Evolutionary conservation across 1,140 invertebrate species (phyloP).

Genomic region (Cardiocondyla obscurior): DNA sequence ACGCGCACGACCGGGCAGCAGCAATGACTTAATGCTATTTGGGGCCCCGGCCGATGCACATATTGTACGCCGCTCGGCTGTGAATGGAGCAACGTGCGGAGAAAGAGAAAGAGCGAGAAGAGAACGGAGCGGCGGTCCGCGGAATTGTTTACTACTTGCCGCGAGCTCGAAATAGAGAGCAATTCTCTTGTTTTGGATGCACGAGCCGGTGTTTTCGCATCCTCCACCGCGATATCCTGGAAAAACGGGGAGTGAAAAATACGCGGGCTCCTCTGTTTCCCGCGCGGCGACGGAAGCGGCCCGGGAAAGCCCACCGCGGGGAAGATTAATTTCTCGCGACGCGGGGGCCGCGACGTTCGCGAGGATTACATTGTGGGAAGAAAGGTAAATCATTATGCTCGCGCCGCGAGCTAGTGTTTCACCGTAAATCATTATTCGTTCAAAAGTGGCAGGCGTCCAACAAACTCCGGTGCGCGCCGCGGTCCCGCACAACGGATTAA

Average conservation of each 20-base stretch:
- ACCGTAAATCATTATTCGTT: conserved; percentile 50
- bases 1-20: conserved; percentile 65
- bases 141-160: conserved; percentile 60
- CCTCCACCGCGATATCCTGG: not conserved
- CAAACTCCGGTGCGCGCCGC: not conserved
- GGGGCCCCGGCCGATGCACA: conserved; percentile 57
- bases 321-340: not conserved
- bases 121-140: conserved; percentile 23
- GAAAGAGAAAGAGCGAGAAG: not conserved
- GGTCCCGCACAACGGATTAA: conserved; percentile 14
- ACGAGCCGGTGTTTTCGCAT: not conserved
- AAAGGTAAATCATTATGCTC: conserved; percentile 31
- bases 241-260: not conserved
- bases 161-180: conserved; percentile 32
- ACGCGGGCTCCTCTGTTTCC: too few relatives aligned
- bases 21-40: conserved; percentile 75
- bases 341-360: not conserved
- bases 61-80: conserved; percentile 60
- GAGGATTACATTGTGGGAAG: conserved; percentile 28
- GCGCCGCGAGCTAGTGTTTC: not conserved
- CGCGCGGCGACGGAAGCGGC: too few relatives aligned
- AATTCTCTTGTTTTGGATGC: conserved; percentile 1
- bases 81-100: conserved; percentile 60
- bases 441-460: conserved; percentile 51
- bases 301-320: not conserved